Evolutionary conservation across 2,888 invertebrate species (phyloP).

Genomic region (Metallyticus violacea): DNA sequence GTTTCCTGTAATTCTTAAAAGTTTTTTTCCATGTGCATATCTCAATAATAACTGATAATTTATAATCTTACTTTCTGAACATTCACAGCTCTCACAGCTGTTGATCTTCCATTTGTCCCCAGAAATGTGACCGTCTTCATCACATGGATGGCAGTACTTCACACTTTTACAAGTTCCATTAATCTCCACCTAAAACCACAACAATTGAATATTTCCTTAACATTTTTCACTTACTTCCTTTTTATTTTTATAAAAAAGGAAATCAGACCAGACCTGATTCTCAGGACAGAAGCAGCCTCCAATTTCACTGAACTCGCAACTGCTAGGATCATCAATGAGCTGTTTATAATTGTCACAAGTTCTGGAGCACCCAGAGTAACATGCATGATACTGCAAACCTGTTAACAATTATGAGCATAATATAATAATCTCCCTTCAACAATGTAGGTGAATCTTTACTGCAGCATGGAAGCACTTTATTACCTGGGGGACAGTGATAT

Average conservation of each 20-base stretch:
- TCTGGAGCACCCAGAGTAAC: conserved; percentile 59
- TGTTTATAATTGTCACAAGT: conserved; percentile 63
- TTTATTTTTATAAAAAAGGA: not conserved
- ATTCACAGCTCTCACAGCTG: conserved; percentile 71
- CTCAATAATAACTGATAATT: no score
- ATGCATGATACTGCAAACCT: conserved; percentile 53
- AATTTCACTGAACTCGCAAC: conserved; percentile 48
- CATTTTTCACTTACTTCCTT: no score
- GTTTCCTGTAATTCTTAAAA: no score
- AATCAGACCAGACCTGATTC: conserved; percentile 54
- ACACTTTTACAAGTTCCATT: conserved; percentile 70
- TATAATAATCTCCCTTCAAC: not conserved
- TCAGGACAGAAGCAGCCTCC: conserved; percentile 87
- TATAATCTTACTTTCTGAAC: conserved; percentile 42
- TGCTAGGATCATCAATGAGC: conserved; percentile 45
- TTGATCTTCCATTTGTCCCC: conserved; percentile 69
- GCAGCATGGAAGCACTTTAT: not conserved
- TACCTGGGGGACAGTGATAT: conserved; percentile 54
- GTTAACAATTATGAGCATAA: conserved; percentile 32
- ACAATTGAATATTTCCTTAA: conserved; percentile 5
- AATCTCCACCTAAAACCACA: conserved; percentile 55
- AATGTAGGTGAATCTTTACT: not conserved
- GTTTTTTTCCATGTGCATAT: no score
- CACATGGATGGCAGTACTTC: conserved; percentile 68
- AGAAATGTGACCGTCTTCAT: conserved; percentile 64